phyloP scores from a whole-genome alignment of 2,888 invertebrate genomes.

The Caenorhabditis wallacei region DNA sequence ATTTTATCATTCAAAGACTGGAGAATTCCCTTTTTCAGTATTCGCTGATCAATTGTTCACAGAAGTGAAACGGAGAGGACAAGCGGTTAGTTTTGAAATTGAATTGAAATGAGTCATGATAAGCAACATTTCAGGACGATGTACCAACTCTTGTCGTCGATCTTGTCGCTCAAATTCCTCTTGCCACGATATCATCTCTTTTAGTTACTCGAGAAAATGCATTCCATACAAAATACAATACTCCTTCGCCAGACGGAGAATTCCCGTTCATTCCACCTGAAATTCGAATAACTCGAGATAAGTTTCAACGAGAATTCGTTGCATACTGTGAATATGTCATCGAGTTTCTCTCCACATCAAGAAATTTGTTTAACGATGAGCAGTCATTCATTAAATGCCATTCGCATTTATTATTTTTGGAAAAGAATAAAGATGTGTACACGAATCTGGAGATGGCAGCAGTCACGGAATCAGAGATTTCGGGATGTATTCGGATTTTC shows the following conservation, averaged over 20 bases:
- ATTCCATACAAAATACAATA: slow-evolving; percentile 43
- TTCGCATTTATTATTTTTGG: slow-evolving; percentile 46
- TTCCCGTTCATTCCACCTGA: slow-evolving; percentile 39
- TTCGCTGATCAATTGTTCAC: slow-evolving; percentile 44
- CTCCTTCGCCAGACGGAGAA: not conserved
- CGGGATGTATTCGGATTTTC: slow-evolving; percentile 52
- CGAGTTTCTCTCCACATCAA: slow-evolving; percentile 17
- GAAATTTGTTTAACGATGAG: slow-evolving; percentile 27
- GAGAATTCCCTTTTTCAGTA: slow-evolving; percentile 55
- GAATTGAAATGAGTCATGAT: not conserved
- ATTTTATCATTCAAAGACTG: slow-evolving; percentile 46
- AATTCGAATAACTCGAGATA: slow-evolving; percentile 22
- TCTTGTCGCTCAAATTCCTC: slow-evolving; percentile 42
- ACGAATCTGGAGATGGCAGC: slow-evolving; percentile 60
- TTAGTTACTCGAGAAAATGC: slow-evolving; percentile 35
- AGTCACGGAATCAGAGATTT: slow-evolving; percentile 58
- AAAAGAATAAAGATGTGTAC: slow-evolving; percentile 60
- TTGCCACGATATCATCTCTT: slow-evolving; percentile 34
- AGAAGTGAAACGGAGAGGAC: not conserved
- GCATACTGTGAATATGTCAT: slow-evolving; percentile 35
- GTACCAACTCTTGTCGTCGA: slow-evolving; percentile 26
- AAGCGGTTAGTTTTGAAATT: slow-evolving; percentile 14
- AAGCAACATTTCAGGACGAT: slow-evolving; percentile 44
- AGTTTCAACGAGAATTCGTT: slow-evolving; percentile 40
- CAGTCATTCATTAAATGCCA: not conserved